Evolutionary conservation across 2,113 vertebrate species (phyloP).

Genomic region (Cyprinodon brontotheroides): DNA sequence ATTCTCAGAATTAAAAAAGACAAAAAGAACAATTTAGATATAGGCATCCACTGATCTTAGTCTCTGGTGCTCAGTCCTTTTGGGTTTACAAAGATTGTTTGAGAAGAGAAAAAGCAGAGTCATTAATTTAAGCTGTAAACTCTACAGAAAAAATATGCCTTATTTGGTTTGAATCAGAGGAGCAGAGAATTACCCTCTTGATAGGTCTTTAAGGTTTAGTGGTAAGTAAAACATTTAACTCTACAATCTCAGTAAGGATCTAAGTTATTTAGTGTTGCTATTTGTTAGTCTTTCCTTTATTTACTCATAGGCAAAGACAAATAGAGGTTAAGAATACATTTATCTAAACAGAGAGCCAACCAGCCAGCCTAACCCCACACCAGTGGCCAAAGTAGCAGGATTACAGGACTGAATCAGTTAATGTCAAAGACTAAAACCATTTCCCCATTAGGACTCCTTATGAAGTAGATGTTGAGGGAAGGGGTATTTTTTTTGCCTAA

Average conservation of each 20-base stretch:
- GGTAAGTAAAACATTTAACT: not conserved
- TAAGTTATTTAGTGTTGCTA: not conserved
- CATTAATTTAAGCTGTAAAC: not conserved
- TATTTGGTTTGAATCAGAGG: not conserved
- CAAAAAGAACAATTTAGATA: constrained; percentile 31
- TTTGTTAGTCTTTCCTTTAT: no score
- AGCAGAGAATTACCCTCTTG: no score
- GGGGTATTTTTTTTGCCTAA: no score
- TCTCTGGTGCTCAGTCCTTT: constrained; percentile 22
- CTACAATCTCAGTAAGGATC: not conserved
- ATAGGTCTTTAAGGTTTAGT: not conserved
- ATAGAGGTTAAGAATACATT: not conserved
- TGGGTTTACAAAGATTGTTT: constrained; percentile 23
- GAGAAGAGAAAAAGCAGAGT: not conserved
- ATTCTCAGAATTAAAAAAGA: constrained; percentile 52
- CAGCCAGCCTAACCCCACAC: no score
- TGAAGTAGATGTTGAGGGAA: no score
- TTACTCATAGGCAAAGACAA: no score
- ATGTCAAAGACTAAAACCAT: no score
- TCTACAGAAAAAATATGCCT: not conserved
- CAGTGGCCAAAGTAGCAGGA: no score
- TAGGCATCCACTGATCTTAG: constrained; percentile 9
- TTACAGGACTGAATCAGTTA: no score
- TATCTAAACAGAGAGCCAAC: no score
- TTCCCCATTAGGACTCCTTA: no score